A percentile compares a stretch with the other conserved stretches of the same genome.
Evolutionary conservation across 2,888 invertebrate genomes (phyloP).

Genomic region (Lycaena phlaeas): DNA sequence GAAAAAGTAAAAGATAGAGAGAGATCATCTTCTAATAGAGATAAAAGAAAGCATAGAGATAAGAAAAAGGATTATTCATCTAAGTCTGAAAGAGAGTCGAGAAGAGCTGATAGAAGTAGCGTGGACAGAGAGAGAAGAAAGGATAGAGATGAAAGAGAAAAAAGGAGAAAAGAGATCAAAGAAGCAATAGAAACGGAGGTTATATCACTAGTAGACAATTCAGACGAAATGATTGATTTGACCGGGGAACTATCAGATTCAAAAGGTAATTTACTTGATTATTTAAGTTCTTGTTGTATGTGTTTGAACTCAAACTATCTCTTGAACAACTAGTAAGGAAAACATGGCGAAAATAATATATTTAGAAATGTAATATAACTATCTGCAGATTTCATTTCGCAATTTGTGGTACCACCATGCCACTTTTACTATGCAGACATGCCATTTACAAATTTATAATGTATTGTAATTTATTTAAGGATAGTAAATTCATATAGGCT

Average conservation of each 20-base stretch:
- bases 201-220: constrained; percentile 57
- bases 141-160: constrained; percentile 22
- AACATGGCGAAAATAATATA: no score
- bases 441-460: no score
- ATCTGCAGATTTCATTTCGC: no score
- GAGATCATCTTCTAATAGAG: constrained; percentile 22
- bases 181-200: constrained; percentile 47
- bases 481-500: no score
- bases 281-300: no score
- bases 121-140: constrained; percentile 20
- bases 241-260: constrained; percentile 70
- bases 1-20: constrained; percentile 18
- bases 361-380: no score
- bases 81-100: constrained; percentile 38
- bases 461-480: no score
- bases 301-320: no score
- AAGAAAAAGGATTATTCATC: constrained; percentile 38
- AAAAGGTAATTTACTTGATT: no score
- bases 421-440: no score
- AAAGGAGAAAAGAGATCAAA: constrained; percentile 30
- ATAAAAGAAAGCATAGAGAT: constrained; percentile 40
- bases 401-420: no score
- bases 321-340: no score
- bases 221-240: constrained; percentile 73
- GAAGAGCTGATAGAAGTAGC: constrained; percentile 18